Conservation (phyloP, 2,888 invertebrate species). For the Ligdia adustata region DNA sequence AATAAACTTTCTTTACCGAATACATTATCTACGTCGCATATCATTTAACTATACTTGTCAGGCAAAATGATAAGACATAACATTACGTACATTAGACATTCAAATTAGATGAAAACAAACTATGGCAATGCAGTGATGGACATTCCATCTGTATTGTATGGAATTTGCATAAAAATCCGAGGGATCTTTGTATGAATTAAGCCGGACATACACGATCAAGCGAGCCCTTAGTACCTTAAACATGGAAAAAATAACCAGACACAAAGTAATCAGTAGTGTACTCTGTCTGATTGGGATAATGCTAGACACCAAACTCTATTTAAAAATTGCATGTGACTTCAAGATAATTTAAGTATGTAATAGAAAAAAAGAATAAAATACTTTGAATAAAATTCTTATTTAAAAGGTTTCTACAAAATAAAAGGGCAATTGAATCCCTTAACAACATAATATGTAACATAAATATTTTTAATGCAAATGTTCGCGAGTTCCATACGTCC, state of each 20-base stretch:
- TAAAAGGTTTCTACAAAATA: too few relatives aligned
- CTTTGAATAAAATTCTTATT: too few relatives aligned
- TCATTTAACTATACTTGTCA: conserved; percentile 55
- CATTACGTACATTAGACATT: conserved; percentile 68
- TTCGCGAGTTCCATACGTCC: conserved; percentile 8
- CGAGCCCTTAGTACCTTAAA: too few relatives aligned
- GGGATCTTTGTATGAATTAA: conserved; percentile 32
- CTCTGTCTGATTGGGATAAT: too few relatives aligned
- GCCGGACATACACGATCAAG: conserved; percentile 47
- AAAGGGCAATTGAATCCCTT: neutral
- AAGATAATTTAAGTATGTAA: too few relatives aligned
- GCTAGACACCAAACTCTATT: too few relatives aligned
- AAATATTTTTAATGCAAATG: conserved; percentile 5
- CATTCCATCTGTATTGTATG: conserved; percentile 71
- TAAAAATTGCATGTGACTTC: too few relatives aligned
- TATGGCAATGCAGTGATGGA: conserved; percentile 68
- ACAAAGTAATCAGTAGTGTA: too few relatives aligned
- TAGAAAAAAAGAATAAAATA: too few relatives aligned
- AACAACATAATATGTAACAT: neutral
- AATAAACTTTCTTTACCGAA: conserved; percentile 36
- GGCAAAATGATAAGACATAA: conserved; percentile 49
- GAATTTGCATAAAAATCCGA: conserved; percentile 76
- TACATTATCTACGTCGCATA: conserved; percentile 41
- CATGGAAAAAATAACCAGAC: too few relatives aligned
- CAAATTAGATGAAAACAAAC: conserved; percentile 75